Base-by-base conservation (phyloP, 1,140 invertebrate genomes). In the Drosophila setifemur region DNA sequence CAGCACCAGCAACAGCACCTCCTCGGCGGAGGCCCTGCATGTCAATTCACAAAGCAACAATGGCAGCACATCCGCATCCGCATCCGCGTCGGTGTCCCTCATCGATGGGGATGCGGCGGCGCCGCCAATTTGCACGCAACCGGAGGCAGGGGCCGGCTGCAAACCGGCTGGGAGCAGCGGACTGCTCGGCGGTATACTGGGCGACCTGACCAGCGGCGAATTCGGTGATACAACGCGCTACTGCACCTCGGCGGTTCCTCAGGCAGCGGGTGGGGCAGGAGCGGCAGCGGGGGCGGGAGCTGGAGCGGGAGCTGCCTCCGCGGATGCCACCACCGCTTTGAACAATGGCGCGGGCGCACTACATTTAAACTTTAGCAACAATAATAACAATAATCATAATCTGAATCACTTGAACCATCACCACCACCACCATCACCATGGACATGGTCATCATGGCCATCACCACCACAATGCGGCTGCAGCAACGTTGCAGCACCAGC, bases 181-280 rank as follows among this genome's bases (percentile, higher is more conserved):
- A 4, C 45, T 90, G 4, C 52, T 90, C 5, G 88, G 89, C 14
- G 88, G 89, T 19, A 90, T 90, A 47, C 40, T 90, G 29, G 88
- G 88, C 5, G 88, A 90, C 70, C 57, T 90, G 33, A 90, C 77
- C 45, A 90, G 85, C 66, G 85, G 88, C 42, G 88, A 90, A 73
- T 89, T 89, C 50, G 86, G 85, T 87, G 88, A 90, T 81, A 89
- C 88, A 43, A 89, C 83, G 43, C 88, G 88, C 49, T 89, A 89
- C 67, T 89, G 88, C 73, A 89, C 88, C 18, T 89, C 88, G 68
- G 88, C 88, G 39, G 79, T 86, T 72, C 83, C 83, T 57, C 66
- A 64, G 40, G 37, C 54, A 5, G 9, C 54, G n/a, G 19, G 50
- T 11, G 33, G 35, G 12, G 8, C 28, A 14, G 29, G 23, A 9